phyloP scores from a whole-genome alignment of 2,888 invertebrate species.

The Oxycera nigricornis region DNA sequence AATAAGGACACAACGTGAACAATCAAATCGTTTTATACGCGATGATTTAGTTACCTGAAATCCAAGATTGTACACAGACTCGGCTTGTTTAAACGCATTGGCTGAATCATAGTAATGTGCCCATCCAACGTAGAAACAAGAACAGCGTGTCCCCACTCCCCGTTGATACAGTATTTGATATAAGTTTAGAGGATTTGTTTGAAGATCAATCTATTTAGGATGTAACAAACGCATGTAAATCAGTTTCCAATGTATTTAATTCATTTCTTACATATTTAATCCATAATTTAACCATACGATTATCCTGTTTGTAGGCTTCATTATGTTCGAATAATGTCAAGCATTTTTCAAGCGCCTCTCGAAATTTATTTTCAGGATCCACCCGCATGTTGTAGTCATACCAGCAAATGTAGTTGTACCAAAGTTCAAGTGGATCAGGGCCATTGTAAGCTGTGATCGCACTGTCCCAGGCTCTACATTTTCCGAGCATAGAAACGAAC shows the following conservation, averaged over 20 bases:
- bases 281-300: slow-evolving; percentile 86
- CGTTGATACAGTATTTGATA: slow-evolving; percentile 83
- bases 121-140: slow-evolving; percentile 89
- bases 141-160: slow-evolving; percentile 81
- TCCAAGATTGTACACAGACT: slow-evolving; percentile 82
- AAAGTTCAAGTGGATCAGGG: slow-evolving; percentile 86
- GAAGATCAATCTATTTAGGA: slow-evolving; percentile 73
- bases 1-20: slow-evolving; percentile 57
- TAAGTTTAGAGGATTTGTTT: slow-evolving; percentile 78
- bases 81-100: slow-evolving; percentile 83
- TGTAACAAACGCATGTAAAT: not conserved
- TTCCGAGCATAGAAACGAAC: slow-evolving; percentile 50
- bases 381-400: slow-evolving; percentile 77
- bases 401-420: slow-evolving; percentile 92
- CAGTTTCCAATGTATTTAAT: slow-evolving; percentile 20
- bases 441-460: slow-evolving; percentile 83
- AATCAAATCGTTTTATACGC: not conserved
- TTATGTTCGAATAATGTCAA: slow-evolving; percentile 82
- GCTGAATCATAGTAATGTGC: slow-evolving; percentile 84
- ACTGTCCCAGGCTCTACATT: slow-evolving; percentile 84
- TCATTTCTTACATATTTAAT: slow-evolving; percentile 83
- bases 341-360: slow-evolving; percentile 85
- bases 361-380: slow-evolving; percentile 92
- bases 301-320: slow-evolving; percentile 83
- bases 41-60: slow-evolving; percentile 61